phyloP scores from a whole-genome alignment of 1,140 invertebrate genomes.

The Lepidurus packardi region DNA sequence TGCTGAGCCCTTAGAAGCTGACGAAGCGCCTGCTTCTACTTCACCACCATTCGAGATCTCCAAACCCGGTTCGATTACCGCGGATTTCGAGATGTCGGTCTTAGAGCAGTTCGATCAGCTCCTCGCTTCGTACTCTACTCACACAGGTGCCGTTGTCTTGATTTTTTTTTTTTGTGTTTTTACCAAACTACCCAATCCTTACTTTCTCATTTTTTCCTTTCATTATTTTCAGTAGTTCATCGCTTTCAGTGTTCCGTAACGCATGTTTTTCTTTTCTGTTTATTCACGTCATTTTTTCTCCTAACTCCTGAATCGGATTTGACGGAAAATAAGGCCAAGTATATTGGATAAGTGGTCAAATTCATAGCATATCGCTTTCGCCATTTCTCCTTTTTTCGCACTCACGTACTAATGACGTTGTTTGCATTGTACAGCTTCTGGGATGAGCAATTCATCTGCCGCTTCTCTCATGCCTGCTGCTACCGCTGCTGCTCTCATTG shows the following conservation, averaged over 20 bases:
- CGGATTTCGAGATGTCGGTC: constrained; percentile 34
- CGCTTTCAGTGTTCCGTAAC: background rate
- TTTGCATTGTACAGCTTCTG: background rate
- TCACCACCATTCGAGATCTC: background rate
- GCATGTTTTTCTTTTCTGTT: background rate
- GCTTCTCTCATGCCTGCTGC: background rate
- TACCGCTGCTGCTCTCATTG: background rate
- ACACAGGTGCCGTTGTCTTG: constrained; percentile 24
- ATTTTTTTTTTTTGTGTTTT: constrained; percentile 36
- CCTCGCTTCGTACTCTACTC: constrained; percentile 31
- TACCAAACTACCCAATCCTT: background rate
- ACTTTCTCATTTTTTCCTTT: constrained; percentile 34
- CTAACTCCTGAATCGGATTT: background rate
- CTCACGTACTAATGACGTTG: no score
- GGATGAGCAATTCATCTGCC: background rate
- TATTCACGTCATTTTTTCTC: background rate
- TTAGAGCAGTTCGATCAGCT: constrained; percentile 34
- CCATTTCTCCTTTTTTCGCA: background rate
- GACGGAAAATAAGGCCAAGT: no score
- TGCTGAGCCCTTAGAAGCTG: constrained; percentile 6
- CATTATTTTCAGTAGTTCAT: background rate
- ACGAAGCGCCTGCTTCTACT: constrained; percentile 24
- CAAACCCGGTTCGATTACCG: constrained; percentile 32
- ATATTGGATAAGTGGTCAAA: no score
- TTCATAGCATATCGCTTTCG: background rate